Percentiles rank a stretch among this genome's conserved stretches.
These are phyloP conservation scores for Camptogramma bilineatum DNA, from an alignment of 2,888 invertebrate species.

Conservation along the genomic window DNA sequence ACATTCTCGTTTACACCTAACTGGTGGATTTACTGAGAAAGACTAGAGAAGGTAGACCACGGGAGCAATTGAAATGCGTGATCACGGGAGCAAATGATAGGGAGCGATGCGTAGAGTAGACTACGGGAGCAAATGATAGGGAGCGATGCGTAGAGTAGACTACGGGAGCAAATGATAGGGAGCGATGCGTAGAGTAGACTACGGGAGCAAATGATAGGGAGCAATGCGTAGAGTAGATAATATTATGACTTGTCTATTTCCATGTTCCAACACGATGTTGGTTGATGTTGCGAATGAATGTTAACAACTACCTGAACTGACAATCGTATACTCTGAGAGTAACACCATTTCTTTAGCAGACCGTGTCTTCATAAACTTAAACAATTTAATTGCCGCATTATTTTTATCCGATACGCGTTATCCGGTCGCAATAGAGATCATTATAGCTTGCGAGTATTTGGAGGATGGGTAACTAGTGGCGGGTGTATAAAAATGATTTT, in stretches of 20 bases:
- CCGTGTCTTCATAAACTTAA: slow-evolving; percentile 59
- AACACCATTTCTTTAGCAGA: slow-evolving; percentile 62
- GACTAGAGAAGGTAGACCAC: too few relatives aligned
- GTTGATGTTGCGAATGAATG: slow-evolving; percentile 42
- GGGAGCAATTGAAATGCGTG: too few relatives aligned
- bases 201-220: too few relatives aligned
- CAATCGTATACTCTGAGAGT: slow-evolving; percentile 52
- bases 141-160: too few relatives aligned
- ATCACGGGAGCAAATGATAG: too few relatives aligned
- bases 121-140: too few relatives aligned
- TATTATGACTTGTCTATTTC: slow-evolving; percentile 24
- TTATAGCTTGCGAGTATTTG: slow-evolving; percentile 39
- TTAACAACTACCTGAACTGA: slow-evolving; percentile 44
- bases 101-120: too few relatives aligned
- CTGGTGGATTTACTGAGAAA: too few relatives aligned
- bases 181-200: too few relatives aligned
- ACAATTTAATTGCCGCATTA: slow-evolving; percentile 36
- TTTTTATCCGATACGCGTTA: slow-evolving; percentile 22
- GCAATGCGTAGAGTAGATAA: background rate
- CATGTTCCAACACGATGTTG: slow-evolving; percentile 34
- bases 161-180: too few relatives aligned
- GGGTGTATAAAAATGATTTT: slow-evolving; percentile 57
- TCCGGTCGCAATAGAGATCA: slow-evolving; percentile 39
- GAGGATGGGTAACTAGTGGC: slow-evolving; percentile 32
- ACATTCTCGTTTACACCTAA: too few relatives aligned